These are phyloP conservation scores for Pecten maximus DNA, from an alignment of 2,888 invertebrate species.

Conservation along the genomic window DNA sequence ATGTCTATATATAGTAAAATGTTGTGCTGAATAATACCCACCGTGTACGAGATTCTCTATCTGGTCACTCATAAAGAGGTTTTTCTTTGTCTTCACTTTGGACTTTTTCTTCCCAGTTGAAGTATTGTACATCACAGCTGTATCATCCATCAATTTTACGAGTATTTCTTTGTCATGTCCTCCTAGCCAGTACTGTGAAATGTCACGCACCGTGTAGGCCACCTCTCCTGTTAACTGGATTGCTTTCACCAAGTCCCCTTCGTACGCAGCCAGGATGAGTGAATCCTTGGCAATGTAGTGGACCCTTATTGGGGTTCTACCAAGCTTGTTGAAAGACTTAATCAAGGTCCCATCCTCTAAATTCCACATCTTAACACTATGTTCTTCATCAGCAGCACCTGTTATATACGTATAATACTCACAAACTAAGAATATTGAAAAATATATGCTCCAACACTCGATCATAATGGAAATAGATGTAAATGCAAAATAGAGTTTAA, in stretches of 20 bases:
- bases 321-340: conserved; percentile 42
- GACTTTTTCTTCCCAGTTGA: background rate
- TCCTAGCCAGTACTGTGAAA: background rate
- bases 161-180: background rate
- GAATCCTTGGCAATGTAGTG: conserved; percentile 43
- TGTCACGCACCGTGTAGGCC: background rate
- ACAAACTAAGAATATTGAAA: no score
- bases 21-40: no score
- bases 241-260: conserved; percentile 27
- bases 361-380: conserved; percentile 50
- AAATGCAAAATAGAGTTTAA: no score
- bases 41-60: background rate
- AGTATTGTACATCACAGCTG: background rate
- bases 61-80: background rate
- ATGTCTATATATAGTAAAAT: no score
- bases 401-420: no score
- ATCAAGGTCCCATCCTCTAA: conserved; percentile 43
- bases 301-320: conserved; percentile 35
- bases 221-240: conserved; percentile 43
- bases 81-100: background rate
- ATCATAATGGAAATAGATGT: no score
- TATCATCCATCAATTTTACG: background rate
- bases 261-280: conserved; percentile 41
- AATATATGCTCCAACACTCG: no score
- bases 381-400: conserved; percentile 50